Evolutionary conservation across 2,888 invertebrate species (phyloP).

Genomic region (Chydorus sphaericus): DNA sequence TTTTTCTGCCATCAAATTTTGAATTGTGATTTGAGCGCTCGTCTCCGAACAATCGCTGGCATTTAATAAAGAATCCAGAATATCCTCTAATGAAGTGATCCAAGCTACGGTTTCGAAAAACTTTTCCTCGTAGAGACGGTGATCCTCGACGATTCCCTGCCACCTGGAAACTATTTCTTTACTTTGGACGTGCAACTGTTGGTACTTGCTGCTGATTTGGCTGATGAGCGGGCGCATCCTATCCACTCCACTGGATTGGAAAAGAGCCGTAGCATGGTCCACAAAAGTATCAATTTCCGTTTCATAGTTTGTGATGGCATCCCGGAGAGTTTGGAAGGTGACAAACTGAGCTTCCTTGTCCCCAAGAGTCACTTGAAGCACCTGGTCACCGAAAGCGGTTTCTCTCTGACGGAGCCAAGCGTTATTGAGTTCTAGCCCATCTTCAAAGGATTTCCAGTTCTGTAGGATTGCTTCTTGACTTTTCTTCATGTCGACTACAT

Average conservation of each 20-base stretch:
- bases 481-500: conserved; percentile 42
- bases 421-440: conserved; percentile 58
- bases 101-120: conserved; percentile 58
- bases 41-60: background rate
- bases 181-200: conserved; percentile 58
- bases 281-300: conserved; percentile 73
- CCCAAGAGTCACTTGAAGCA: conserved; percentile 57
- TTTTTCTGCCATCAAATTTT: conserved; percentile 45
- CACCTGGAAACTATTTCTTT: conserved; percentile 76
- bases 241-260: conserved; percentile 70
- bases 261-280: conserved; percentile 71
- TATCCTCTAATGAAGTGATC: conserved; percentile 59
- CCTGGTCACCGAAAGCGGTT: conserved; percentile 69
- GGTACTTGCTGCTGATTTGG: conserved; percentile 72
- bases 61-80: conserved; percentile 37
- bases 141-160: conserved; percentile 68
- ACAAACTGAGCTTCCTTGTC: conserved; percentile 66
- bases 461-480: conserved; percentile 57
- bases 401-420: conserved; percentile 79
- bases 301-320: conserved; percentile 63
- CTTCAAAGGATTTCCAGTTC: conserved; percentile 79
- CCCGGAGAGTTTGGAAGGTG: conserved; percentile 54
- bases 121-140: conserved; percentile 59
- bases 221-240: conserved; percentile 71
- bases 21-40: conserved; percentile 9